Conservation (phyloP, 2,888 invertebrate species). For the Dastarcus helophoroides region DNA sequence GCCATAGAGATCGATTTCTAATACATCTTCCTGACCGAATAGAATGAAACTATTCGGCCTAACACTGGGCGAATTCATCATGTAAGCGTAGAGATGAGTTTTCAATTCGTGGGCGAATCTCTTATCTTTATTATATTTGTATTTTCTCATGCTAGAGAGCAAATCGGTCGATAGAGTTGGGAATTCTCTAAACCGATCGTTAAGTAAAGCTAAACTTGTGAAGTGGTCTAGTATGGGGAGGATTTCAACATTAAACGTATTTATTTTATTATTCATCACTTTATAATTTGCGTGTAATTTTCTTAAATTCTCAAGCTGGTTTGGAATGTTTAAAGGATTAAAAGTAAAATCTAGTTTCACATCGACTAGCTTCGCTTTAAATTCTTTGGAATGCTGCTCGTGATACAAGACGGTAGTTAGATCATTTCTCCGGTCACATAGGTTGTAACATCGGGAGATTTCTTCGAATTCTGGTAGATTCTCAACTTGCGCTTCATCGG, state of each 20-base stretch:
- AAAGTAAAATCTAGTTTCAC: no score
- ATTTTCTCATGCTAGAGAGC: conserved; percentile 21
- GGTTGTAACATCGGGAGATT: conserved; percentile 18
- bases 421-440: conserved; percentile 17
- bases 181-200: no score
- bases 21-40: conserved; percentile 8
- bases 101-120: conserved; percentile 26
- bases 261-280: no score
- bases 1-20: conserved; percentile 12
- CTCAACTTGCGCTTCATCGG: conserved; percentile 21
- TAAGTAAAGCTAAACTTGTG: no score
- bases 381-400: no score
- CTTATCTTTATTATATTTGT: conserved; percentile 18
- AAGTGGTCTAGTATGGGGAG: no score
- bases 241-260: no score
- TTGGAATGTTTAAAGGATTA: no score
- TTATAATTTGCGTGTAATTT: no score
- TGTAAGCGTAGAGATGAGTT: conserved; percentile 21
- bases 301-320: no score
- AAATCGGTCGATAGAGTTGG: no score
- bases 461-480: conserved; percentile 17
- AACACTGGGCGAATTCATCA: conserved; percentile 22
- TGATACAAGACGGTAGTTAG: conserved; percentile 5
- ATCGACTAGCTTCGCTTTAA: no score
- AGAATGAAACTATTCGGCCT: conserved; percentile 17